Evolutionary conservation across 1,140 invertebrate genomes (phyloP), one percentile per base, ranked within the genome.

Genomic region (Zaprionus inermis): DNA sequence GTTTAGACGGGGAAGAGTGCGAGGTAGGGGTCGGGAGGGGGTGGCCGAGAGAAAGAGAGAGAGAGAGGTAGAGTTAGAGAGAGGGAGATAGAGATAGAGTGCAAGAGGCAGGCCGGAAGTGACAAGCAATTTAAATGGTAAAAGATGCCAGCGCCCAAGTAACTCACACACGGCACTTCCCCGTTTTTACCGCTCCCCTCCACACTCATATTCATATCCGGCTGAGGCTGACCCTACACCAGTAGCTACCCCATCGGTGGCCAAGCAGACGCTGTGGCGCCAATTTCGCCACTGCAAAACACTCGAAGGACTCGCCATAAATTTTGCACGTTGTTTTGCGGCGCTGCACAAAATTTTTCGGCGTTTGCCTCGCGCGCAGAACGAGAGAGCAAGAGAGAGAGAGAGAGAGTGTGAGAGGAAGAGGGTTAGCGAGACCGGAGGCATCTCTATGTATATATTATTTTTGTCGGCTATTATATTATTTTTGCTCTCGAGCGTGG

Each of bases 261-360:
- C n/a, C 6, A 7, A n/a, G 38, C 38, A n/a, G 49, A 30, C 59
- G 46, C 24, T 44, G 58, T 41, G 52, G 61, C 73, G 73, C 73
- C 73, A 75, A 71, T 61, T 46, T 16, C 49, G 71, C 30, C 65
- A 46, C 49, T 74, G 79, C 79, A 79, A 81, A 61, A 64, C 61
- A 60, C 59, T 80, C 64, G 41, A 75, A 80, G 71, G 70, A 88
- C 66, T 85, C 44, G 69, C 83, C 64, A 86, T 86, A 77, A 86
- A 86, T 88, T 86, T 79, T 79, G 79, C 63, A 88, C 72, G 72
- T 86, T 85, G 69, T 77, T 86, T 44, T 58, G 76, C 68, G 65
- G 81, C 64, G 64, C 52, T 80, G 71, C 78, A 81, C 57, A 75
- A 66, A 52, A 32, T 18, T 51, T 60, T 57, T 65, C 46, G 34